Evolutionary conservation across 2,113 vertebrate species (phyloP).

Genomic region (Etheostoma cragini): DNA sequence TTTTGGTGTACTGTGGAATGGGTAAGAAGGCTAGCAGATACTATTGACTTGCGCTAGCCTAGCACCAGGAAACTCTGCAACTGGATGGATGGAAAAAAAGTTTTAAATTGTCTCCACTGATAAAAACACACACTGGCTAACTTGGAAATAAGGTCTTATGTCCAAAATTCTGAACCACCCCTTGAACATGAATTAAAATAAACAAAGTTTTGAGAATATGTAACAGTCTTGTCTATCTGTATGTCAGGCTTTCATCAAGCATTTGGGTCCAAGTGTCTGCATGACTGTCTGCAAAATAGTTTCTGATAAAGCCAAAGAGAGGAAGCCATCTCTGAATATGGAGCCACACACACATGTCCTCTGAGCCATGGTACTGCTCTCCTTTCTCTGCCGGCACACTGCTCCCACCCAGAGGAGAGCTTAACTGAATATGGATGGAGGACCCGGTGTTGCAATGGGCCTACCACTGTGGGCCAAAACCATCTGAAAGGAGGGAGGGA

Average conservation of each 20-base stretch:
- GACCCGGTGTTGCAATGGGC: conserved; percentile 7
- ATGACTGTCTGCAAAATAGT: not conserved
- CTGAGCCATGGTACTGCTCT: conserved; percentile 29
- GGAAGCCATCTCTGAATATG: conserved; percentile 6
- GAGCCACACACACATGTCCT: conserved; percentile 42
- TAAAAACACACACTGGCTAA: no score
- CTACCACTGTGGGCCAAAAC: conserved; percentile 19
- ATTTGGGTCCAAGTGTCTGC: not conserved
- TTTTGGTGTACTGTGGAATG: no score
- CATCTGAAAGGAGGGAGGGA: conserved; percentile 10
- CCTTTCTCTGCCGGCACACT: conserved; percentile 17
- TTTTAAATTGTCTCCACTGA: no score
- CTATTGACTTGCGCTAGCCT: no score
- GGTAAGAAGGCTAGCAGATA: no score
- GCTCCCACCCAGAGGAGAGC: conserved; percentile 22
- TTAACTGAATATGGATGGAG: conserved; percentile 44
- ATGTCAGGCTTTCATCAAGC: not conserved
- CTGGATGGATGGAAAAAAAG: no score
- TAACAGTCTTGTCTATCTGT: not conserved
- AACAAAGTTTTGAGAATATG: not conserved
- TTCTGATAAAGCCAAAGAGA: conserved; percentile 27
- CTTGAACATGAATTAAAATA: not conserved
- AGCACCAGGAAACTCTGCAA: no score
- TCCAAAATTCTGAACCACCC: no score
- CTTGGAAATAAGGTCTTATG: no score